Percentiles rank a stretch among this genome's conserved stretches.
Evolutionary conservation across 2,113 vertebrate genomes (phyloP).

Genomic region (Ceyx cyanopectus): DNA sequence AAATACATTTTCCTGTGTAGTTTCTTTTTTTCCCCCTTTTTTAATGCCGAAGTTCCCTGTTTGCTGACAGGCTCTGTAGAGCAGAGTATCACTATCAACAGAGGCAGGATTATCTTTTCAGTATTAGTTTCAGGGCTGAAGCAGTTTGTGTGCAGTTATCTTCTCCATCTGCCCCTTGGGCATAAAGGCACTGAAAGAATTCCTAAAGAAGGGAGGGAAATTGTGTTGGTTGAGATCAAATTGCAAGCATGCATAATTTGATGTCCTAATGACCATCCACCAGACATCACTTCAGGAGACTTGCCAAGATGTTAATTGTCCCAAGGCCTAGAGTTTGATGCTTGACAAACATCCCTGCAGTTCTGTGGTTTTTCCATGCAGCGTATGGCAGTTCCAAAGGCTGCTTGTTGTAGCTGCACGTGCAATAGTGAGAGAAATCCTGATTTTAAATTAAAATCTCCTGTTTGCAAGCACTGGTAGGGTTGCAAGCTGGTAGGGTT

Average conservation of each 20-base stretch:
- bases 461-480: background rate
- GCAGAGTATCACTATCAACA: background rate
- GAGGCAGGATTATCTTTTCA: background rate
- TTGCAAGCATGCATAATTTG: constrained; percentile 20
- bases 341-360: background rate
- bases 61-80: background rate
- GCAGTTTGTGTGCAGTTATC: background rate
- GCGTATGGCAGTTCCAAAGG: background rate
- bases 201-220: constrained; percentile 50
- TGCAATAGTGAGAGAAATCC: background rate
- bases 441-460: background rate
- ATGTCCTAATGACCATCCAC: constrained; percentile 7
- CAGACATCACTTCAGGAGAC: background rate
- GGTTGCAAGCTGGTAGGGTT: background rate
- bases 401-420: background rate
- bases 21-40: background rate
- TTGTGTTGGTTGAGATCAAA: background rate
- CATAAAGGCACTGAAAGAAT: constrained; percentile 47
- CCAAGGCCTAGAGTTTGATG: background rate
- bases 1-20: background rate
- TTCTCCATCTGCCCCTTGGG: constrained; percentile 48
- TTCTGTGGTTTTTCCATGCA: background rate
- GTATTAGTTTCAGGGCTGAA: background rate
- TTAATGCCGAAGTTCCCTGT: background rate
- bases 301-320: constrained; percentile 24